phyloP scores from a whole-genome alignment of 2,113 vertebrate species.

The Myotis lucifugus region DNA sequence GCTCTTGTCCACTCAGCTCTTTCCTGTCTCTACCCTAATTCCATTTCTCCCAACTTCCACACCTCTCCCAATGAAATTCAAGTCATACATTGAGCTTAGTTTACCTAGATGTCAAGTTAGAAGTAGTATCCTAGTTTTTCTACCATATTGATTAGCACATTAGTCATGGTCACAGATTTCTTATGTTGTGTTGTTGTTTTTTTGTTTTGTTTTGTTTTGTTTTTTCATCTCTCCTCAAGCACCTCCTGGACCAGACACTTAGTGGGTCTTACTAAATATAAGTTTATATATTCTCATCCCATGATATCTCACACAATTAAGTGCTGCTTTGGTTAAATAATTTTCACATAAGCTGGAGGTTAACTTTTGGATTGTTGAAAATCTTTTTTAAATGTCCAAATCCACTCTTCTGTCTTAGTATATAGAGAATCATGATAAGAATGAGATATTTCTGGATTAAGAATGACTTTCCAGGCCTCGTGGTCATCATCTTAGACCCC shows the following conservation, averaged over 20 bases:
- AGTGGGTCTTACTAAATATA: neutral
- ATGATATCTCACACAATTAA: neutral
- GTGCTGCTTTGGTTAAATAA: neutral
- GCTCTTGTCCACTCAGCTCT: neutral
- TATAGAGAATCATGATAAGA: neutral
- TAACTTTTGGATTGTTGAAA: conserved; percentile 33
- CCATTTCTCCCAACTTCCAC: neutral
- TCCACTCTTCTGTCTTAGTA: neutral
- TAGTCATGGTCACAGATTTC: neutral
- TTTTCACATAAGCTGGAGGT: conserved; percentile 8
- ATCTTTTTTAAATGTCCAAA: conserved; percentile 6
- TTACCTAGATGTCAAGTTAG: neutral
- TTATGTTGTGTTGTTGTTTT: neutral
- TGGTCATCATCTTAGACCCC: neutral
- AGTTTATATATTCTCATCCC: neutral
- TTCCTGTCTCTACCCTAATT: neutral
- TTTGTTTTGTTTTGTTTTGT: neutral
- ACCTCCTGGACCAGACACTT: neutral
- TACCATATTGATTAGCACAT: neutral
- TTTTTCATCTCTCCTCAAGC: neutral
- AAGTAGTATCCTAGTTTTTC: neutral
- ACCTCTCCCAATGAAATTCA: neutral
- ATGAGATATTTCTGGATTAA: conserved; percentile 18
- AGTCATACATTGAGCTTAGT: neutral
- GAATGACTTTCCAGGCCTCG: neutral